These are phyloP conservation scores for Tachyglossus aculeatus DNA, from an alignment of 2,797 vertebrate species.

Conservation along the genomic window DNA sequence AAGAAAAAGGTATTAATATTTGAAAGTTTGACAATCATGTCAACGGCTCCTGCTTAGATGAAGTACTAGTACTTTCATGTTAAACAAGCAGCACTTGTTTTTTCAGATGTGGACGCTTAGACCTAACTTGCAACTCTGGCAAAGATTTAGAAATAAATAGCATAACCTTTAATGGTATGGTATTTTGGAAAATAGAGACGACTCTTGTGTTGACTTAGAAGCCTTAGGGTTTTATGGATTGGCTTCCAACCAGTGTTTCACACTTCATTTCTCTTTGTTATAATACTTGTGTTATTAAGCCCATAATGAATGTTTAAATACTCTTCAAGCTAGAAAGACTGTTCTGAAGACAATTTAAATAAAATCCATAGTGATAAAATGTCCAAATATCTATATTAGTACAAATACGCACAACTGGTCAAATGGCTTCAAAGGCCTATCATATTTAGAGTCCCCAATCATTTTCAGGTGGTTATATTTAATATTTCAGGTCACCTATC, in stretches of 20 bases:
- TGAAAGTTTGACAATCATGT: slow-evolving; percentile 48
- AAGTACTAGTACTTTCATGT: slow-evolving; percentile 38
- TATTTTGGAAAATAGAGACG: slow-evolving; percentile 34
- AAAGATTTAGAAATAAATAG: slow-evolving; percentile 32
- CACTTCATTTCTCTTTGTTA: slow-evolving; percentile 17
- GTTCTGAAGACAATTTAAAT: slow-evolving; percentile 13
- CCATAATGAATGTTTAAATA: not conserved
- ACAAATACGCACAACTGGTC: too few species aligned
- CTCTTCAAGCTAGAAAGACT: not conserved
- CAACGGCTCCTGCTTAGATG: slow-evolving; percentile 47
- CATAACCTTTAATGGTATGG: not conserved
- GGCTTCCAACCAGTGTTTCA: slow-evolving; percentile 13
- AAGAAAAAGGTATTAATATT: slow-evolving; percentile 47
- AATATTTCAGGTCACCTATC: not conserved
- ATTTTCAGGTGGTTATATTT: not conserved
- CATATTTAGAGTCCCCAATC: not conserved
- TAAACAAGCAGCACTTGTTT: slow-evolving; percentile 27
- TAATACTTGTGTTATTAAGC: slow-evolving; percentile 7
- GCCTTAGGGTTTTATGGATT: slow-evolving; percentile 31
- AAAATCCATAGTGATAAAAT: too few species aligned
- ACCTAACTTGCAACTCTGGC: slow-evolving; percentile 11
- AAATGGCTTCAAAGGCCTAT: not conserved
- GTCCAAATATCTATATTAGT: too few species aligned
- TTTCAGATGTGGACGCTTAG: slow-evolving; percentile 29
- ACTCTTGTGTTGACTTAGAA: slow-evolving; percentile 19